These are phyloP conservation scores for Aythya baeri DNA, from an alignment of 2,113 vertebrate genomes.

Conservation along the genomic window DNA sequence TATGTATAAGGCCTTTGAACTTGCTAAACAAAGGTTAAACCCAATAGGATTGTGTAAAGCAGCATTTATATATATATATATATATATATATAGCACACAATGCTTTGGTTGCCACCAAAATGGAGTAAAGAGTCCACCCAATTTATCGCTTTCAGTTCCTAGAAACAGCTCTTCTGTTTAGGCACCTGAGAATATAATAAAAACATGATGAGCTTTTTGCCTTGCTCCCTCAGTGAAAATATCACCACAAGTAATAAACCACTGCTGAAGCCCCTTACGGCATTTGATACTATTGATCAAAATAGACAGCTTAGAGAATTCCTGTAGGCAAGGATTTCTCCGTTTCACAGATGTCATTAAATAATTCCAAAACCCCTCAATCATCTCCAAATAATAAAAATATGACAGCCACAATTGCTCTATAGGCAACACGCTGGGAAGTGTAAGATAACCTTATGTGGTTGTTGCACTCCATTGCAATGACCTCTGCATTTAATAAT, in stretches of 20 bases:
- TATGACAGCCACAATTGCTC: not conserved
- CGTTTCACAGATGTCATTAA: not conserved
- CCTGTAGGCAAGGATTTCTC: constrained; percentile 18
- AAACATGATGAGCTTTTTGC: not conserved
- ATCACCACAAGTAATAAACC: constrained; percentile 23
- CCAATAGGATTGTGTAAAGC: not conserved
- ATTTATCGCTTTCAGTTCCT: not conserved
- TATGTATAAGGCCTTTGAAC: not conserved
- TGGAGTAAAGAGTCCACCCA: not conserved
- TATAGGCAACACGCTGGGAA: not conserved
- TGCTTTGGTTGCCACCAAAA: not conserved
- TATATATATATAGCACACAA: not conserved
- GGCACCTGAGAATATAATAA: not conserved
- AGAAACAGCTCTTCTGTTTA: not conserved
- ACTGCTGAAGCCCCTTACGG: not conserved
- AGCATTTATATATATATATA: not conserved
- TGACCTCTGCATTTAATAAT: not conserved
- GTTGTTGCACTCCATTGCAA: not conserved
- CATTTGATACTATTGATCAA: not conserved
- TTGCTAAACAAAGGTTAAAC: not conserved
- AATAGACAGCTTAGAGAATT: not conserved
- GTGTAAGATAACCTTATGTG: not conserved
- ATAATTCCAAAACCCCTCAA: not conserved
- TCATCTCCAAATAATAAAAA: not conserved
- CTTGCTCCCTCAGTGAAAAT: not conserved